Conservation (phyloP, 2,888 invertebrate genomes). For the Oligia fasciuncula region DNA sequence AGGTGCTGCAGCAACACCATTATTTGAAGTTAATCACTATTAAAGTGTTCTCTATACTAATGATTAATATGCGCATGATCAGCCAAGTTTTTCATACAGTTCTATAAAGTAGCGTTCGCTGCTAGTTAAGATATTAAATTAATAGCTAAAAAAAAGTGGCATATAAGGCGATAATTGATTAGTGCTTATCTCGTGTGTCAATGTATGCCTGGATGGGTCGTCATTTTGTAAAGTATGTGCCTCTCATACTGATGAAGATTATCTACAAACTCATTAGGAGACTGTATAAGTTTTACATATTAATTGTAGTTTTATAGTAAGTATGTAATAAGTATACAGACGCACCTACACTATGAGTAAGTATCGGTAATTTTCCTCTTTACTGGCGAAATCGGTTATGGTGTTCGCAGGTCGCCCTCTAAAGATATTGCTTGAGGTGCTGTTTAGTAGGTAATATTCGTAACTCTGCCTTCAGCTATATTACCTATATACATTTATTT, state of each 20-base stretch:
- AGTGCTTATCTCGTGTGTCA: slow-evolving; percentile 58
- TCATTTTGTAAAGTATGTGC: slow-evolving; percentile 37
- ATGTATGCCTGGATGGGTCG: slow-evolving; percentile 29
- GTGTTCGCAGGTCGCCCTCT: slow-evolving; percentile 37
- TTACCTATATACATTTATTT: too few relatives aligned
- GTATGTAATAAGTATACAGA: background rate
- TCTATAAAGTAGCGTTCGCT: slow-evolving; percentile 50
- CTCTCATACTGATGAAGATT: slow-evolving; percentile 30
- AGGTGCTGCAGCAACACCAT: slow-evolving; percentile 41
- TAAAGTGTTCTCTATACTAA: slow-evolving; percentile 31
- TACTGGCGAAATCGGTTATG: slow-evolving; percentile 36
- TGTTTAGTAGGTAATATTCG: background rate
- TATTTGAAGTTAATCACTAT: slow-evolving; percentile 39
- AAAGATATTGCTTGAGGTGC: slow-evolving; percentile 31
- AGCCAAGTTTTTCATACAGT: slow-evolving; percentile 34
- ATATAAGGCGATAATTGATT: slow-evolving; percentile 71
- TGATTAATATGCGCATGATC: slow-evolving; percentile 46
- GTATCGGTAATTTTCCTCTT: slow-evolving; percentile 28
- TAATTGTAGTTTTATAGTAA: slow-evolving; percentile 29
- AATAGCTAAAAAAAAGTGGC: slow-evolving; percentile 63
- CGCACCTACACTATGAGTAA: slow-evolving; percentile 6
- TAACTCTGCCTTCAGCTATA: slow-evolving; percentile 16
- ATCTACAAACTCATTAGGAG: slow-evolving; percentile 35
- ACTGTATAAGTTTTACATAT: slow-evolving; percentile 39
- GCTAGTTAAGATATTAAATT: slow-evolving; percentile 74